Evolutionary conservation across 2,888 invertebrate genomes (phyloP), one percentile per base, ranked within the genome.

Genomic region (Vandiemenella viatica): DNA sequence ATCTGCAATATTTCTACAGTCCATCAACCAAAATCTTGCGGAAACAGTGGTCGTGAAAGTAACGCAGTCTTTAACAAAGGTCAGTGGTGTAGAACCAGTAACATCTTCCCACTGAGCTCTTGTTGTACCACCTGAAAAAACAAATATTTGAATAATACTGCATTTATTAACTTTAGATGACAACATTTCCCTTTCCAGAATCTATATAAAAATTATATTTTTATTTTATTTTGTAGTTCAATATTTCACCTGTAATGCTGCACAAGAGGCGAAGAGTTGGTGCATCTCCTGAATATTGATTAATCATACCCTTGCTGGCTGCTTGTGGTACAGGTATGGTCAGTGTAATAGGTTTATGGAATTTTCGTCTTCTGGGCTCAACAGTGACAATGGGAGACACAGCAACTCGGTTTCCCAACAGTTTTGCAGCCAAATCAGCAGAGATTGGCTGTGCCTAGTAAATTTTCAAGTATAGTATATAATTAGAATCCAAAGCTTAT

Each of bases 61-160:
- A 2, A 96, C 96, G 63, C 91, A 92, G 65, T 97, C 93, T 60
- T 91, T 93, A 55, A 93, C 87, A 69, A 97, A 87, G 6, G 93
- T 90, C 55, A 98, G 74, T 10, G 96, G 96, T 1, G 97, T 97
- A 41, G 95, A 95, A 21, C 96, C 96, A 0, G 97, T 98, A 8
- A 98, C 97, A 68, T 98, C 98, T 67, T 98, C 98, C 97, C 98
- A 98, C 59, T 95, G 86, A 4, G 98, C 96, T 56, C 92, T 85
- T 58, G 88, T 89, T 57, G 91, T 89, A 3, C 96, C 97, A 53
- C 96, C 85, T 79, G 62, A 53, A 60, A 37, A 22, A 47, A 40
- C 13, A 5, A 15, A 18, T 37, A 3, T 37, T 13, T 20, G 32
- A 38, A 38, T 38, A 7, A 26, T 13, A 26, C 13, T n/a, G n/a